phyloP scores from a whole-genome alignment of 2,888 invertebrate genomes.

The Harmothoe impar region DNA sequence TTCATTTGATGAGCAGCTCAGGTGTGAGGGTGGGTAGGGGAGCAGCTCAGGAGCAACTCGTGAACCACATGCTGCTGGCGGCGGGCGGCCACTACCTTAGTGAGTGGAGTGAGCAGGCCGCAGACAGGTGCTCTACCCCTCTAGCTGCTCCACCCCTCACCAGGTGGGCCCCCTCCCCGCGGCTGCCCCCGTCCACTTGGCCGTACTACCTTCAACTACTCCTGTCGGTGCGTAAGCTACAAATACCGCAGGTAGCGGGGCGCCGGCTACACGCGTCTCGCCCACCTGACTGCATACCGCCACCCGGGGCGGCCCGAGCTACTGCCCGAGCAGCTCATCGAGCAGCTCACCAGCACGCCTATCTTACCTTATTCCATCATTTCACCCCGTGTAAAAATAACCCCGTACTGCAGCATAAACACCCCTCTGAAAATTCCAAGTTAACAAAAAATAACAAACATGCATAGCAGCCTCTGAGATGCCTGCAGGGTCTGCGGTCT shows the following conservation, averaged over 20 bases:
- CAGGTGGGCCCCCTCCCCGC: background rate
- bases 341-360: conserved; percentile 1
- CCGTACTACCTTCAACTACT: conserved; percentile 12
- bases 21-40: background rate
- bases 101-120: background rate
- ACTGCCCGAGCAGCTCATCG: background rate
- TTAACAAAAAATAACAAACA: too few relatives aligned
- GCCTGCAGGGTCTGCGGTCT: too few relatives aligned
- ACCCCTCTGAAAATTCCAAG: too few relatives aligned
- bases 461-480: too few relatives aligned
- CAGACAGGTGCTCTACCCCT: conserved; percentile 24
- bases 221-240: conserved; percentile 37
- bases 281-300: conserved; percentile 12
- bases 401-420: too few relatives aligned
- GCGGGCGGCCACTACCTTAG: conserved; percentile 9
- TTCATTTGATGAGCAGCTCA: background rate
- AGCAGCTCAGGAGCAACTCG: conserved; percentile 3
- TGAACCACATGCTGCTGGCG: conserved; percentile 8
- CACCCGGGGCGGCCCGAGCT: background rate
- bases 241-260: conserved; percentile 43
- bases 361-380: background rate
- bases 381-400: background rate
- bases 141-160: background rate
- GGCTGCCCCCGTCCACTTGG: background rate
- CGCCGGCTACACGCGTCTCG: background rate